Evolutionary conservation across 2,888 invertebrate species (phyloP).

Genomic region (Eutolmus rufibarbis): DNA sequence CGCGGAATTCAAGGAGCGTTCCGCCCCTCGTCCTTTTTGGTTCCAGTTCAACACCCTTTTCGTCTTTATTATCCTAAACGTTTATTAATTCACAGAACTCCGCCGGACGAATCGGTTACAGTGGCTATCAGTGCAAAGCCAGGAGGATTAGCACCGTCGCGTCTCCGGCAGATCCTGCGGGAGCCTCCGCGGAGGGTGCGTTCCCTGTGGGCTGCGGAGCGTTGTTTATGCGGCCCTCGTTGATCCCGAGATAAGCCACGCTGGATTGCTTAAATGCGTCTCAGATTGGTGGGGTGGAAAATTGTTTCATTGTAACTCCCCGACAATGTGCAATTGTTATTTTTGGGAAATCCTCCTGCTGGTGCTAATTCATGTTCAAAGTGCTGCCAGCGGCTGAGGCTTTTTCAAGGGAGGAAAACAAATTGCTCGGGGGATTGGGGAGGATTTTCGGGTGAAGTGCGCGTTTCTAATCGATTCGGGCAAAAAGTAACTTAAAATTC

Average conservation of each 20-base stretch:
- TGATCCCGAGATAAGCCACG: constrained; percentile 43
- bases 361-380: constrained; percentile 27
- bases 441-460: background rate
- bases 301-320: constrained; percentile 37
- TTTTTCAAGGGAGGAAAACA: background rate
- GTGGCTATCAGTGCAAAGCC: constrained; percentile 33
- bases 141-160: constrained; percentile 28
- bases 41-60: constrained; percentile 38
- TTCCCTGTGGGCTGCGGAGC: background rate
- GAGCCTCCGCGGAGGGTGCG: background rate
- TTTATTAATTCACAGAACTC: constrained; percentile 41
- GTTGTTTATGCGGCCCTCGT: constrained; percentile 21
- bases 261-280: constrained; percentile 29
- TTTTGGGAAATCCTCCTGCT: background rate
- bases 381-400: background rate
- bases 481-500: background rate
- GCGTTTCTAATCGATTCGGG: background rate
- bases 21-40: background rate
- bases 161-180: background rate
- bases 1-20: background rate
- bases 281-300: constrained; percentile 35
- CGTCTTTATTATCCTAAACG: constrained; percentile 42
- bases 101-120: constrained; percentile 23
- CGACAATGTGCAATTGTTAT: constrained; percentile 14
- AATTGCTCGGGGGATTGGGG: background rate